These are phyloP conservation scores for Cladorhizidae sp. DNA, from an alignment of 37 sponge, comb jelly and placozoan species.

Conservation along the genomic window DNA sequence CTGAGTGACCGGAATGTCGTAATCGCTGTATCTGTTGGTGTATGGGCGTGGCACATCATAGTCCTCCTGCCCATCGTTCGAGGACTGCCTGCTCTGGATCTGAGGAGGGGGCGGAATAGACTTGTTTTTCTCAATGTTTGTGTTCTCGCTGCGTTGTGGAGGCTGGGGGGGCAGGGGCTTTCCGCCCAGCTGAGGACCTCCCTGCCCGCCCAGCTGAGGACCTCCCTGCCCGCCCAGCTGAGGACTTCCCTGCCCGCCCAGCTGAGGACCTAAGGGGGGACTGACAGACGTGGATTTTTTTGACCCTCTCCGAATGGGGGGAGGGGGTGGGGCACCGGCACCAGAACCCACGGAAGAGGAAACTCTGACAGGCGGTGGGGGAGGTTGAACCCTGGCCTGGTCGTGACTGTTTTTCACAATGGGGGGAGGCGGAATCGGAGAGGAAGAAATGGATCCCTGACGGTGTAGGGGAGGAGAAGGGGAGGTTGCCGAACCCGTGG, in stretches of 20 bases:
- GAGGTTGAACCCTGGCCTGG: not conserved
- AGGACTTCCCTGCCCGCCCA: not conserved
- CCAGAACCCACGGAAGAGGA: not conserved
- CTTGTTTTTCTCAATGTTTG: not conserved
- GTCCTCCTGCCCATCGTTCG: conserved; percentile 2
- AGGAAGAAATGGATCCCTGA: not conserved
- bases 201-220: not conserved
- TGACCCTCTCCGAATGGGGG: conserved; percentile 19
- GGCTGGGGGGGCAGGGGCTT: conserved; percentile 2
- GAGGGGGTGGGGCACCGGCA: conserved; percentile 11
- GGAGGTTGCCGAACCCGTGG: not conserved
- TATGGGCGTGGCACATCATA: conserved; percentile 22
- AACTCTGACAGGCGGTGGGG: not conserved
- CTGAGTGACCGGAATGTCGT: conserved; percentile 33
- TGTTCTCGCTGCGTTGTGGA: not conserved
- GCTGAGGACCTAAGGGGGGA: not conserved
- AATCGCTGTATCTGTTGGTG: not conserved
- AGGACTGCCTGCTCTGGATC: not conserved
- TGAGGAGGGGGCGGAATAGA: conserved; percentile 19
- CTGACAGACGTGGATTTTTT: conserved; percentile 5
- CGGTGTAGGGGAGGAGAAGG: conserved; percentile 33
- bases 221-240: not conserved
- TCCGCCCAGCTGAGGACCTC: not conserved
- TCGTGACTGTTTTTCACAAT: not conserved
- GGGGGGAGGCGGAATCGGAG: conserved; percentile 8